phyloP scores from a whole-genome alignment of 2,113 vertebrate species.

The Isichthys henryi region DNA sequence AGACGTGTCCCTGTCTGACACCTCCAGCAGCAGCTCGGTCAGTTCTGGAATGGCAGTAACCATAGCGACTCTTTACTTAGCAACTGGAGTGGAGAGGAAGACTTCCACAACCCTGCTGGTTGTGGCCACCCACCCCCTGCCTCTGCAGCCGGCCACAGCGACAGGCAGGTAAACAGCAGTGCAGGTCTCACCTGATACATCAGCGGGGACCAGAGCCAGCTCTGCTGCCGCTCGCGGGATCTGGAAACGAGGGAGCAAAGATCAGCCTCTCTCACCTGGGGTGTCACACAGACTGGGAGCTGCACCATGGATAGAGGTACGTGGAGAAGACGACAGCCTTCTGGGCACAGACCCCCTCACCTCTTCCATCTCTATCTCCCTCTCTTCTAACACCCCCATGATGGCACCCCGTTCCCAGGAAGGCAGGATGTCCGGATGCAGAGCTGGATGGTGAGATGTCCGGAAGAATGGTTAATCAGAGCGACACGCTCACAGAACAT shows the following conservation, averaged over 20 bases:
- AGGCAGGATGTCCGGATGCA: conserved; percentile 42
- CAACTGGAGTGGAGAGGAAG: background rate
- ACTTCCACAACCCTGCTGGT: background rate
- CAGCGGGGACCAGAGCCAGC: background rate
- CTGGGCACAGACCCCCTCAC: background rate
- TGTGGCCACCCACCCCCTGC: background rate
- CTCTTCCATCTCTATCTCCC: background rate
- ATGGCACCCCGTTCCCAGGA: conserved; percentile 49
- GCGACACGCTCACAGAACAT: background rate
- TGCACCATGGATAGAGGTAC: background rate
- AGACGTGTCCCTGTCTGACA: conserved; percentile 52
- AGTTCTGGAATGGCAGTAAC: conserved; percentile 37
- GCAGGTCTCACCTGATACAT: conserved; percentile 11
- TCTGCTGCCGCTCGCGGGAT: background rate
- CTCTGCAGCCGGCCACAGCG: background rate
- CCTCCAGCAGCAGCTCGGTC: conserved; percentile 66
- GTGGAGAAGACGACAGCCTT: background rate
- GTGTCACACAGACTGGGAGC: background rate
- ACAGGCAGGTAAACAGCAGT: background rate
- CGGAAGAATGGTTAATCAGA: background rate
- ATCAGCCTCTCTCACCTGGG: background rate
- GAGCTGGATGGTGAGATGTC: conserved; percentile 31
- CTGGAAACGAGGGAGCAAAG: background rate
- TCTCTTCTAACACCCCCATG: conserved; percentile 30
- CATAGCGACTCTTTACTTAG: conserved; percentile 1